Percentiles rank a stretch among this genome's conserved stretches.
phyloP scores from a whole-genome alignment of 2,888 invertebrate species.

The Agrilus mali region DNA sequence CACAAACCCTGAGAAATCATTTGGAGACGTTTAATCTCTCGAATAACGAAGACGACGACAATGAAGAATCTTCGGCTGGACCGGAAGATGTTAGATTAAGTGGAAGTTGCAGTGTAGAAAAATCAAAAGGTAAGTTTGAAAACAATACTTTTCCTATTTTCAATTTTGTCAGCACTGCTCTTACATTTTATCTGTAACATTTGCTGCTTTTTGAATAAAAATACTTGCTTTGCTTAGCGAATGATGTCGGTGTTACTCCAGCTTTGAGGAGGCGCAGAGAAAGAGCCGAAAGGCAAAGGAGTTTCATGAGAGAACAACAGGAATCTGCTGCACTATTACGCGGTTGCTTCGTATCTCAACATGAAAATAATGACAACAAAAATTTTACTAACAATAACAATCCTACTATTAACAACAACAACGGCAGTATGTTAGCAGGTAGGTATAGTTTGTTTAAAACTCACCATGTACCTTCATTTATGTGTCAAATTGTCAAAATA shows the following conservation, averaged over 20 bases:
- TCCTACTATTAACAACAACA: not conserved
- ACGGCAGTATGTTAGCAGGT: not conserved
- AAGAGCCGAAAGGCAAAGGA: constrained; percentile 72
- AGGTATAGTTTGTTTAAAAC: too few relatives aligned
- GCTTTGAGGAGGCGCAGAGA: constrained; percentile 69
- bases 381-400: not conserved
- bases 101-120: constrained; percentile 41
- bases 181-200: constrained; percentile 3
- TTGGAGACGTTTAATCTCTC: constrained; percentile 12
- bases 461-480: too few relatives aligned
- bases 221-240: constrained; percentile 27
- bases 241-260: constrained; percentile 65
- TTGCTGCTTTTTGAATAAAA: not conserved
- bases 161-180: not conserved
- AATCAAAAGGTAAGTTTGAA: constrained; percentile 35
- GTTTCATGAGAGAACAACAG: constrained; percentile 71
- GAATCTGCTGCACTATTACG: constrained; percentile 46
- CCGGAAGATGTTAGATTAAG: constrained; percentile 39
- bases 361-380: too few relatives aligned
- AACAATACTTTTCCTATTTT: not conserved
- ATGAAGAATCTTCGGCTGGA: constrained; percentile 44
- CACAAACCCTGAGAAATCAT: constrained; percentile 19
- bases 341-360: constrained; percentile 28
- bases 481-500: too few relatives aligned
- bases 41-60: constrained; percentile 37